Evolutionary conservation across 2,113 vertebrate species (phyloP).

Genomic region (Pseudopodoces humilis): DNA sequence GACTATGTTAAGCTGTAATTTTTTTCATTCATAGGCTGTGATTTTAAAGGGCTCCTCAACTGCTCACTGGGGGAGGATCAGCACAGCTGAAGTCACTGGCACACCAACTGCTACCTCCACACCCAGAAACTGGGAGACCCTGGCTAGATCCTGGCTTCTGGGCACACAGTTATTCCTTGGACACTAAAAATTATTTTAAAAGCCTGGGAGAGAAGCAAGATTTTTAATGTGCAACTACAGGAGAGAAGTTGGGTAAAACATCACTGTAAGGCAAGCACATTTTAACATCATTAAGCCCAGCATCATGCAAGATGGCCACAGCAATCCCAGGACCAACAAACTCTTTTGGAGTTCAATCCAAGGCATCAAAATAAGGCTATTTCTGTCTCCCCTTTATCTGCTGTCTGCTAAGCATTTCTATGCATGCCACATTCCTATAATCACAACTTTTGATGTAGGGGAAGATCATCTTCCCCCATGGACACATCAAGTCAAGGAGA

Average conservation of each 20-base stretch:
- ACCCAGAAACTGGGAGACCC: background rate
- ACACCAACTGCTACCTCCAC: background rate
- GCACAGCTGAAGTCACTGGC: background rate
- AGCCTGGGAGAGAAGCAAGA: background rate
- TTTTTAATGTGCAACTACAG: background rate
- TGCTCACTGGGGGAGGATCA: fast-evolving
- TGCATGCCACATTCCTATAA: background rate
- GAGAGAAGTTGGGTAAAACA: background rate
- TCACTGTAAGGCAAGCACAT: background rate
- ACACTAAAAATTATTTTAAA: background rate
- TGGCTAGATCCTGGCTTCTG: background rate
- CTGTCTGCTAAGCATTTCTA: background rate
- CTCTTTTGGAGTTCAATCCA: background rate
- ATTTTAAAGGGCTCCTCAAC: background rate
- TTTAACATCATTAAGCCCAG: background rate
- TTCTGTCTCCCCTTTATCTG: background rate
- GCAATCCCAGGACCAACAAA: background rate
- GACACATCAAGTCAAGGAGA: fast-evolving
- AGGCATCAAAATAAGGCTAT: background rate
- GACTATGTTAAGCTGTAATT: background rate
- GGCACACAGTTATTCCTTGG: background rate
- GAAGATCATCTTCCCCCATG: background rate
- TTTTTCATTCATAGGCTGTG: background rate
- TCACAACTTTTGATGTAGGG: background rate
- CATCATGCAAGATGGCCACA: fast-evolving